Base-by-base conservation (phyloP, 1,140 invertebrate species). In the Atopsyche davidsoni region DNA sequence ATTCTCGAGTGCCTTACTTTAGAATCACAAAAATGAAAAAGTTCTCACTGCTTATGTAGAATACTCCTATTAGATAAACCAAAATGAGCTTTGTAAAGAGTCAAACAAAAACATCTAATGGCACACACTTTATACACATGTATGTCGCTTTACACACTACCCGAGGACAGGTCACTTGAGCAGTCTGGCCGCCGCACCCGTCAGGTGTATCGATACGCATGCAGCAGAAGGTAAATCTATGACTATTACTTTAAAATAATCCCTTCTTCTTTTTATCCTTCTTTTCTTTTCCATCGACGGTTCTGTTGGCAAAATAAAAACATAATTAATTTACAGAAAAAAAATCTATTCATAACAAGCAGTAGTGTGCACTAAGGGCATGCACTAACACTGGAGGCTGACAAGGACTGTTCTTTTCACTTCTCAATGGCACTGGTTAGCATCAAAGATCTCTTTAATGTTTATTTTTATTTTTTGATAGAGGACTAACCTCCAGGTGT, bases 191-290 rank as follows among this genome's bases (percentile, higher is more conserved):
- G 17, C 49, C 17, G 18, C 19, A 28, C 38, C 22, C 42, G 46
- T 39, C 50, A 42, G 50, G 41, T 17, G n/a, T 22, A 55, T 51
- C 44, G 51, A 53, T 54, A 53, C 52, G 36, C 44, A 55, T 50
- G 51, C 46, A 53, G 52, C 38, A 42, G 11, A 48, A 55, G 18
- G 18, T 25, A 46, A 46, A 46, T 41, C 42, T 50, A 50, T 49
- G 42, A 14, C 23, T 42, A 48, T 41, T 9, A 22, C 25, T 40
- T 69, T 75, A 75, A 59, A 75, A 75, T 67, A 75, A 71, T 68
- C 72, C 72, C 70, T 75, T 75, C 66, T 75, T 75, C 67, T 75
- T 75, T 66, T 75, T 75, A 57, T 75, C 72, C 62, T 75, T 75
- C 51, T 75, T 75, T 39, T 75, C 72, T 62, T 75, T 75, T 42